Evolutionary conservation across 2,797 vertebrate species (phyloP).

Genomic region (Monodelphis domestica): DNA sequence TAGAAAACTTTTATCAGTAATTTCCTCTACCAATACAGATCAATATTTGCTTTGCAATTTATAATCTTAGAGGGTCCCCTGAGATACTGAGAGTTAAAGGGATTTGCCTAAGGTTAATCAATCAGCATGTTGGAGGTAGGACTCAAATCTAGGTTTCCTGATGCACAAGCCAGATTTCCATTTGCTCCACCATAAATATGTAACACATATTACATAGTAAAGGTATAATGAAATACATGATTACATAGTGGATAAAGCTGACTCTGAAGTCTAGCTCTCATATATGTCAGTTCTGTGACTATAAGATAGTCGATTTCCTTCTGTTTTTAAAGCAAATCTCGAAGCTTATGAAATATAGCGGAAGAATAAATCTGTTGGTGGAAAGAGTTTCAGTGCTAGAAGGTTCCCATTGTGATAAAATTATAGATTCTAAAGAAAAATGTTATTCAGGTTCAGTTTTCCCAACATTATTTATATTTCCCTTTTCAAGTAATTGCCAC

Average conservation of each 20-base stretch:
- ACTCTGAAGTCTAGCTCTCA: neutral
- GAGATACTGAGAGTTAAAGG: neutral
- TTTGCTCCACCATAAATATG: neutral
- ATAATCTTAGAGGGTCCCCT: neutral
- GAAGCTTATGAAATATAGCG: neutral
- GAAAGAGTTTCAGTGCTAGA: neutral
- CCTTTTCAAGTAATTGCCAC: neutral
- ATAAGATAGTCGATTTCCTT: neutral
- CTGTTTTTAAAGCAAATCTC: neutral
- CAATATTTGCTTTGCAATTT: neutral
- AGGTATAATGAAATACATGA: neutral
- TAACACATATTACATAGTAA: neutral
- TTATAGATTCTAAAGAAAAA: neutral
- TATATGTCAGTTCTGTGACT: neutral
- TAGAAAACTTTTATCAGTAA: neutral
- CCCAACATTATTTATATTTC: neutral
- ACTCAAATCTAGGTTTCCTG: neutral
- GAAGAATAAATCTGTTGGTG: neutral
- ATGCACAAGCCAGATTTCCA: neutral
- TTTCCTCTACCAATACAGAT: neutral
- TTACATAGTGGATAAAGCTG: neutral
- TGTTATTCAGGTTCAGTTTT: neutral
- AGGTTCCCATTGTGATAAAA: neutral
- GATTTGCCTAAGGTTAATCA: neutral
- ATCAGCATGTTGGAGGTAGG: neutral